Conservation (phyloP, 2,888 invertebrate genomes). For the Leptopilina drosophilae region DNA sequence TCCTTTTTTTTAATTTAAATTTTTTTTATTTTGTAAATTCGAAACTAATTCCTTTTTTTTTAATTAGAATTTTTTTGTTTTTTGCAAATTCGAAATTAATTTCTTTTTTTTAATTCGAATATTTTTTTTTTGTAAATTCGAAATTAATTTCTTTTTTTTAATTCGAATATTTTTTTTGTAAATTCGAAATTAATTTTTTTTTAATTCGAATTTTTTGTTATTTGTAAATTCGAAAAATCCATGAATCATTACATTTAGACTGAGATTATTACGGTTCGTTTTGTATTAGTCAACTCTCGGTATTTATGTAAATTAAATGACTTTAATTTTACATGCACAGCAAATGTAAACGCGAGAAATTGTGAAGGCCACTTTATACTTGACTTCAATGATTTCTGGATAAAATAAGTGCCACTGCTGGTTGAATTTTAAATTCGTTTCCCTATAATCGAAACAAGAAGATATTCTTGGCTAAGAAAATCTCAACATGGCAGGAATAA, state of each 20-base stretch:
- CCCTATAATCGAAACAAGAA: background rate
- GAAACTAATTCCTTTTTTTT: too few relatives aligned
- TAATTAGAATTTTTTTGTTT: too few relatives aligned
- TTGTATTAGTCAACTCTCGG: background rate
- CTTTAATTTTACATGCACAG: conserved; percentile 2
- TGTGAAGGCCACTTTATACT: conserved; percentile 4
- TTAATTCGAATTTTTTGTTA: background rate
- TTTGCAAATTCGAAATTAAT: too few relatives aligned
- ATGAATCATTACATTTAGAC: too few relatives aligned
- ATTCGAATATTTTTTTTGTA: too few relatives aligned
- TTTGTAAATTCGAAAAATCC: too few relatives aligned
- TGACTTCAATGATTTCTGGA: background rate
- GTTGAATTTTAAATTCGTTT: conserved; percentile 21
- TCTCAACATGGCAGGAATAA: background rate
- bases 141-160: too few relatives aligned
- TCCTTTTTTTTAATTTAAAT: background rate
- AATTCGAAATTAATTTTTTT: too few relatives aligned
- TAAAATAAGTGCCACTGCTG: background rate
- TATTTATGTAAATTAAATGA: background rate
- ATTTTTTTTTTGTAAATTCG: too few relatives aligned
- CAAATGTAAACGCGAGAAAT: background rate
- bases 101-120: too few relatives aligned
- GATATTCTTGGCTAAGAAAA: conserved; percentile 23
- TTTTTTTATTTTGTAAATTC: too few relatives aligned
- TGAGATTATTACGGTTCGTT: background rate